These are phyloP conservation scores for Hydropsyche tenuis DNA, from an alignment of 1,140 invertebrate species.

Conservation along the genomic window DNA sequence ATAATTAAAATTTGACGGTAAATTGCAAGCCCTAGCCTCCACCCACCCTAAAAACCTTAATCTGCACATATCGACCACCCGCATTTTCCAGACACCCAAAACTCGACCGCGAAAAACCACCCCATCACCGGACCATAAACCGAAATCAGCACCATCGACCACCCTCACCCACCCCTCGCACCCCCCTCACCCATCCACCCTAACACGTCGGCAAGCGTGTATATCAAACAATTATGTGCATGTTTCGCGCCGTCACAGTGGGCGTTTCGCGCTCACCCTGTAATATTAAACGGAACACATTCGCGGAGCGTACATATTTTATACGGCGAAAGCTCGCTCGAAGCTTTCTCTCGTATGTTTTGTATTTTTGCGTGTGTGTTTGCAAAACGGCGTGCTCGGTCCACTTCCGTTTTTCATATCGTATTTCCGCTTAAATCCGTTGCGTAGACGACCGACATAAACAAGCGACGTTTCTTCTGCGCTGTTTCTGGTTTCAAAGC, in stretches of 20 bases:
- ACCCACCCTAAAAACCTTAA: too few species aligned
- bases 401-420: constrained; percentile 40
- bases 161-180: too few species aligned
- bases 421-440: constrained; percentile 35
- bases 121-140: too few species aligned
- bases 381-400: constrained; percentile 29
- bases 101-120: too few species aligned
- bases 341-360: constrained; percentile 11
- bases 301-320: constrained; percentile 27
- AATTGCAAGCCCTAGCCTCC: too few species aligned
- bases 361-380: neutral
- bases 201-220: neutral
- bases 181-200: too few species aligned
- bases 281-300: constrained; percentile 36
- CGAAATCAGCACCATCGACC: too few species aligned
- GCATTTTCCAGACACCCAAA: too few species aligned
- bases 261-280: neutral
- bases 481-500: too few species aligned
- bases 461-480: too few species aligned
- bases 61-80: too few species aligned
- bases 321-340: constrained; percentile 19
- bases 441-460: constrained; percentile 1
- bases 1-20: too few species aligned
- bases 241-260: constrained; percentile 24
- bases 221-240: constrained; percentile 30